Base-by-base conservation (phyloP, 1,140 invertebrate species). In the Dendroctonus ponderosae region DNA sequence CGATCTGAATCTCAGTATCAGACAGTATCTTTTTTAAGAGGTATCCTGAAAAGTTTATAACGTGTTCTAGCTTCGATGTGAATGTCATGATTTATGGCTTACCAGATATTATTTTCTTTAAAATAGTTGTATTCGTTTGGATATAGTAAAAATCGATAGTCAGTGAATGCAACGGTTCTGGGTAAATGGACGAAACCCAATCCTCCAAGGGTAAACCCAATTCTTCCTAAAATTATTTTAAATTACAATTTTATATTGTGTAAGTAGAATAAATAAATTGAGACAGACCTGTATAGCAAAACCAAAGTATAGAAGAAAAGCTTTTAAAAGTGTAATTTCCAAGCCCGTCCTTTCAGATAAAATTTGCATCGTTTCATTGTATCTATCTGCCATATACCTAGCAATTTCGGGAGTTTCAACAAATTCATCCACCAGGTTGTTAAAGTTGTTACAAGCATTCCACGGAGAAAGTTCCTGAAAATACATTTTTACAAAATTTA, bases 281-380 rank as follows among this genome's bases (percentile, higher is more conserved):
- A 26, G 26, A 26, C 26, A 26, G 26, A 26, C 26, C 26, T 26
- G 26, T 26, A 26, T 26, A 26, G 26, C 26, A 26, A 26, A 26
- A 26, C 26, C 26, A 26, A 26, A 56, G 15, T 56, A 56, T 5
- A 56, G 15, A 8, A 56, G 11, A 56, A 56, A 56, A 40, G 53
- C 53, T 41, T 56, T 56, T 42, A 56, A 15, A n/a, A 40, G 41
- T n/a, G 37, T 39, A 9, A 56, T 56, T 39, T 56, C 53, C 53
- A 40, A n/a, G 9, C 53, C 37, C 11, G 53, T 56, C 6, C 40
- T 56, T n/a, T 56, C 41, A 26, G 26, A n/a, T 9, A 56, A 26
- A 42, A 56, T 56, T n/a, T 38, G 11, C 4, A 40, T 9, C 0
- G 53, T 56, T 56, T 56, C 53, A 41, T 56, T 56, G n/a, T 56